A percentile compares a stretch with the other conserved stretches of the same genome.
Evolutionary conservation across 2,888 invertebrate species (phyloP).

Genomic region (Cecidostiba fungosa): DNA sequence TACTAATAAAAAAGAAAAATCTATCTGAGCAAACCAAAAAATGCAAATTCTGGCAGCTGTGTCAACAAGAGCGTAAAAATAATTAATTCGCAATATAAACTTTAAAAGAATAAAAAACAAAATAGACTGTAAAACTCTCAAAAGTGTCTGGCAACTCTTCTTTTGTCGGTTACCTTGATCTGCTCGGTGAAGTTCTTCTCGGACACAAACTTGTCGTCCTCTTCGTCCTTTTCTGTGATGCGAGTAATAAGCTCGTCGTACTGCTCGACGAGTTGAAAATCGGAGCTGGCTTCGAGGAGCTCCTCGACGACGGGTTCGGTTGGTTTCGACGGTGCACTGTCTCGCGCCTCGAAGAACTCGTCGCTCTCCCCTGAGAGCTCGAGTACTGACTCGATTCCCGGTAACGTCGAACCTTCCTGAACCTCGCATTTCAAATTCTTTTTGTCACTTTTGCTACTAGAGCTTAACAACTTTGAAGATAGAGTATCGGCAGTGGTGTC

Average conservation of each 20-base stretch:
- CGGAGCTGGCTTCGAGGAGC: slow-evolving; percentile 54
- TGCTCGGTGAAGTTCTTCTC: slow-evolving; percentile 46
- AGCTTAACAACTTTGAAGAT: background rate
- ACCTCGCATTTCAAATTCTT: background rate
- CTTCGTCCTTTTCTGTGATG: background rate
- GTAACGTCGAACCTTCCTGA: background rate
- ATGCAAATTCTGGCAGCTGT: background rate
- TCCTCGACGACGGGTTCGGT: slow-evolving; percentile 8
- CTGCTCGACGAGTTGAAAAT: slow-evolving; percentile 44
- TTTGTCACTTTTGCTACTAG: background rate
- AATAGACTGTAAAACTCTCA: background rate
- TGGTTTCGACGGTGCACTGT: background rate
- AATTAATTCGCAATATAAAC: background rate
- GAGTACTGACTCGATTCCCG: background rate
- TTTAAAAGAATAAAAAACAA: background rate
- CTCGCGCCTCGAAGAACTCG: slow-evolving; percentile 33
- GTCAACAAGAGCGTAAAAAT: background rate
- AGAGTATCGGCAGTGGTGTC: background rate
- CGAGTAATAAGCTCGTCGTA: background rate
- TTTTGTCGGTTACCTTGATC: slow-evolving; percentile 40
- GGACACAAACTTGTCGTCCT: background rate
- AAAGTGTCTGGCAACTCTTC: background rate
- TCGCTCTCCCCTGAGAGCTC: slow-evolving; percentile 2
- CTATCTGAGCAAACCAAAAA: background rate
- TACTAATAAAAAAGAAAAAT: background rate